These are phyloP conservation scores for Epistrophella euchroma DNA, from an alignment of 2,888 invertebrate species.

Conservation along the genomic window DNA sequence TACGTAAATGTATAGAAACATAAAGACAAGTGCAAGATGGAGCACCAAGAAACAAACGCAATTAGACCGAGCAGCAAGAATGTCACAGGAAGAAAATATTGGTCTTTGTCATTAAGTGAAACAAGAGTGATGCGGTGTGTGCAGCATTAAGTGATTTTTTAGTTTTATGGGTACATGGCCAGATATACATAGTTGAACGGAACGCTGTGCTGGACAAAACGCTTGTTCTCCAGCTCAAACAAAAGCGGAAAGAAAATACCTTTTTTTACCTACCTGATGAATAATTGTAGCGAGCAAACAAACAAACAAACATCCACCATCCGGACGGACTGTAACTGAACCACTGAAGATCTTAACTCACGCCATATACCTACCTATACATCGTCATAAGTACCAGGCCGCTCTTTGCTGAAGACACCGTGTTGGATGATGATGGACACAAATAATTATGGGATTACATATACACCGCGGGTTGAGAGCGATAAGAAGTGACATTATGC, in stretches of 20 bases:
- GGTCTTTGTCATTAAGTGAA: constrained; percentile 78
- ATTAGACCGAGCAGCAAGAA: constrained; percentile 72
- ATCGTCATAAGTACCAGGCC: constrained; percentile 29
- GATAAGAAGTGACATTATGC: constrained; percentile 74
- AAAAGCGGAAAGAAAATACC: constrained; percentile 70
- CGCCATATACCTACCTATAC: neutral
- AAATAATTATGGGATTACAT: constrained; percentile 64
- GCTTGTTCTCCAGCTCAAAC: constrained; percentile 58
- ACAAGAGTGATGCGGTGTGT: constrained; percentile 76
- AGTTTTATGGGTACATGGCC: constrained; percentile 55
- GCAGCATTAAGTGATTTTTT: constrained; percentile 73
- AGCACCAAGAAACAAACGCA: constrained; percentile 65
- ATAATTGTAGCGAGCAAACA: constrained; percentile 71
- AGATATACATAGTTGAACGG: too few relatives aligned
- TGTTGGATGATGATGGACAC: constrained; percentile 51
- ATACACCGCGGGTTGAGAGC: constrained; percentile 66
- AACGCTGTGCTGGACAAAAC: constrained; percentile 17
- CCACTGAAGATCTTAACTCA: constrained; percentile 27
- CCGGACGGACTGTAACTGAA: constrained; percentile 14
- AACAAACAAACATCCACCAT: constrained; percentile 70
- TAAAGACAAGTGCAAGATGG: constrained; percentile 32
- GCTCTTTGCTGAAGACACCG: constrained; percentile 35
- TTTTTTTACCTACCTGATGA: constrained; percentile 60
- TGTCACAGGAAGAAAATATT: constrained; percentile 79
- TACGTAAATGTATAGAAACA: too few relatives aligned